Percentiles rank a stretch among this genome's conserved stretches.
Conservation (phyloP, 2,888 invertebrate genomes). For the Leucoma salicis region DNA sequence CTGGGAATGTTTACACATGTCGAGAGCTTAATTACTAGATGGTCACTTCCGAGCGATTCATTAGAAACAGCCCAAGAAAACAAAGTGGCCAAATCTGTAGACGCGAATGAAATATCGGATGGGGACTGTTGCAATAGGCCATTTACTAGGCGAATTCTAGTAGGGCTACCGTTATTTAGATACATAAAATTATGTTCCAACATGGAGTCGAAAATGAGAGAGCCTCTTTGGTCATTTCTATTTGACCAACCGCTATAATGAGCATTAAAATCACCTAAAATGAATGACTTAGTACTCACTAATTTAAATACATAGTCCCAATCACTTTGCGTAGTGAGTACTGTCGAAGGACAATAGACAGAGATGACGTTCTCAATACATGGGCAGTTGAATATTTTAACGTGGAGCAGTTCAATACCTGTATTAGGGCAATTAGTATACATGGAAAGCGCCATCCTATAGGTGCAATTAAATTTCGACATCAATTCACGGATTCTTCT, state of each 20-base stretch:
- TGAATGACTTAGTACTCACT: conserved; percentile 6
- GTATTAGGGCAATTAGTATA: no score
- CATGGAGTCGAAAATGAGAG: no score
- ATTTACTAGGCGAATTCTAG: conserved; percentile 8
- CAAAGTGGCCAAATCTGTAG: conserved; percentile 5
- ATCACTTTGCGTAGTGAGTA: conserved; percentile 6
- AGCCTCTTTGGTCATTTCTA: conserved; percentile 18
- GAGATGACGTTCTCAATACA: conserved; percentile 23
- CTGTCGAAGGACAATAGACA: conserved; percentile 21
- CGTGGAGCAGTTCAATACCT: conserved; percentile 18
- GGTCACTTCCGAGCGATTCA: no score
- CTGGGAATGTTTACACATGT: no score
- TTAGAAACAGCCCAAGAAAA: no score
- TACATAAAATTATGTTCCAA: no score
- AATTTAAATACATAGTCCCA: conserved; percentile 27
- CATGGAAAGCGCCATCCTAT: no score
- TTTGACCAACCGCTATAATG: conserved; percentile 35
- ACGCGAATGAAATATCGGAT: conserved; percentile 20
- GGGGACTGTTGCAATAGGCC: conserved; percentile 10
- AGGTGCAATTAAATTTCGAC: no score
- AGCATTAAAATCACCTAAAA: no score
- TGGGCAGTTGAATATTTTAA: conserved; percentile 26
- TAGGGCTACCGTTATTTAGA: no score
- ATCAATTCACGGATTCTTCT: no score
- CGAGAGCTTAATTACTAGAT: no score